Percentiles rank a stretch among this genome's conserved stretches.
These are phyloP conservation scores for Megalops cyprinoides DNA, from an alignment of 2,797 vertebrate genomes.

Conservation along the genomic window DNA sequence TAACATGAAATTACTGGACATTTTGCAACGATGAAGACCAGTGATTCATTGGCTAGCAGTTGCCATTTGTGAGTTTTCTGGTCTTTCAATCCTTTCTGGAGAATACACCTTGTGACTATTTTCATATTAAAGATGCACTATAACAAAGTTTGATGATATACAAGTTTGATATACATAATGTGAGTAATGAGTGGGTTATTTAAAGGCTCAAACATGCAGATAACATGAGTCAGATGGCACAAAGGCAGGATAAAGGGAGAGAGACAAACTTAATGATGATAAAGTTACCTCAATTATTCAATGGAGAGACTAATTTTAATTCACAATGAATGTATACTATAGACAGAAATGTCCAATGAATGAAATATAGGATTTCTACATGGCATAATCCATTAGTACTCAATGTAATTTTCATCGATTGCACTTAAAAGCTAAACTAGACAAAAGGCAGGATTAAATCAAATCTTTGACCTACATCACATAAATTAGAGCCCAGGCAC, in stretches of 20 bases:
- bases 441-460: conserved; percentile 4
- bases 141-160: too few species aligned
- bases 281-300: not conserved
- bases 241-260: not conserved
- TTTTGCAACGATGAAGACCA: not conserved
- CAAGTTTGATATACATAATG: too few species aligned
- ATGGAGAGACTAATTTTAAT: not conserved
- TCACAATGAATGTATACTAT: not conserved
- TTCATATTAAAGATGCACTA: too few species aligned
- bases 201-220: too few species aligned
- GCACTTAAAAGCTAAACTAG: conserved; percentile 12
- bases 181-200: too few species aligned
- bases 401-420: conserved; percentile 12
- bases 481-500: not conserved
- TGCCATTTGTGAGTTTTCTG: too few species aligned
- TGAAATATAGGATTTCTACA: not conserved
- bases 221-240: too few species aligned
- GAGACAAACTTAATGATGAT: not conserved
- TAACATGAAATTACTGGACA: not conserved
- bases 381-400: conserved; percentile 7
- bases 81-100: too few species aligned
- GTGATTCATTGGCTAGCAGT: too few species aligned
- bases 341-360: not conserved
- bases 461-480: not conserved
- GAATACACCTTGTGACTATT: too few species aligned